phyloP scores from a whole-genome alignment of 2,797 vertebrate species.

The Meda fulgida region DNA sequence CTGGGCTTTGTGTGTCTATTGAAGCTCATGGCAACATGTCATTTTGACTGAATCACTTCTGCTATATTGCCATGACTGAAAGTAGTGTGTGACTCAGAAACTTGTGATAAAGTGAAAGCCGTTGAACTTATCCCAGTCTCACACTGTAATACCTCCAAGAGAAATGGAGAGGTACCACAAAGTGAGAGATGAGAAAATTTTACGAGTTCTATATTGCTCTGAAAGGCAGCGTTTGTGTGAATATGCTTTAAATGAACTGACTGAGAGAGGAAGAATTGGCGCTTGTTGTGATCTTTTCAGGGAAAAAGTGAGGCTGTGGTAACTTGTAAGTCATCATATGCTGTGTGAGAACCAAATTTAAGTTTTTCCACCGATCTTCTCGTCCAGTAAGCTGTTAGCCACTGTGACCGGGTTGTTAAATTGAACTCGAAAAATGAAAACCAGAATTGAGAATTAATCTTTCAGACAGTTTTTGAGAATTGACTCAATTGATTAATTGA shows the following conservation, averaged over 20 bases:
- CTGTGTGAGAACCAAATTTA: background rate
- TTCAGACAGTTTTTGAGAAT: background rate
- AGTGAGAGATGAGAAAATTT: conserved; percentile 40
- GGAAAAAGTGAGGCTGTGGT: conserved; percentile 11
- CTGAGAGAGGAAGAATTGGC: conserved; percentile 11
- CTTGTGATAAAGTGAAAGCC: conserved; percentile 39
- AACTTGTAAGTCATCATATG: background rate
- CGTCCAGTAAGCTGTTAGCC: background rate
- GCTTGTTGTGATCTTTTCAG: background rate
- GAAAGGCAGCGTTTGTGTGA: conserved; percentile 38
- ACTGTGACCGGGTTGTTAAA: background rate
- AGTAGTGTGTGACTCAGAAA: conserved; percentile 49
- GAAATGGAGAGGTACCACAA: conserved; percentile 37
- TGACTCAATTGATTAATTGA: background rate
- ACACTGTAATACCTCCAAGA: conserved; percentile 33
- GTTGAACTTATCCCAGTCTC: conserved; percentile 36
- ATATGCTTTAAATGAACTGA: conserved; percentile 53
- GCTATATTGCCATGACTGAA: conserved; percentile 48
- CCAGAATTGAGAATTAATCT: background rate
- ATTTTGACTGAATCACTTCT: conserved; percentile 52
- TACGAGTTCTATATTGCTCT: conserved; percentile 29
- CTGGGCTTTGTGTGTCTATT: conserved; percentile 63
- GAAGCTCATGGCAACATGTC: conserved; percentile 54
- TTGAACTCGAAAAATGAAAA: background rate
- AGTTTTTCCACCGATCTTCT: background rate